Base-by-base conservation (phyloP, 2,888 invertebrate species). In the Aporophyla lueneburgensis region DNA sequence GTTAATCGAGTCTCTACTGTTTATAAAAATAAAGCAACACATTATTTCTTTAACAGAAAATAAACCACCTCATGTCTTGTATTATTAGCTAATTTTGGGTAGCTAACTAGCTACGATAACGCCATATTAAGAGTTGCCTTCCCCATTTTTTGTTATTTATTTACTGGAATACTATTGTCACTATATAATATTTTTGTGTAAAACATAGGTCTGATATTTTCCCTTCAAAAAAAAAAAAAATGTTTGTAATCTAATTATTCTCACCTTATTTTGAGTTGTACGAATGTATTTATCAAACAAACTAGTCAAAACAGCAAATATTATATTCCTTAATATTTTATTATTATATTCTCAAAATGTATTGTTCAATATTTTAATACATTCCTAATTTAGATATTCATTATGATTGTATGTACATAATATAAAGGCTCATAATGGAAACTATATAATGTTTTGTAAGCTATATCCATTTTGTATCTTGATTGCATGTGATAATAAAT, bases 401-500 rank as follows among this genome's bases (percentile, higher is more conserved):
- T 69, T 68, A 49, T 40, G 9, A 66, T 54, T 70, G 59, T 78
- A 73, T 19, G 67, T 78, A 69, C 43, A 72, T 49, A 71, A 63
- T 33, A 40, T 53, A 58, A 53, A 53, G 5, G 54, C 56, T 62
- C 63, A 33, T 71, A 66, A 69, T 74, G 53, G 46, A 79, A 79
- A 62, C 68, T 27, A 62, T 73, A 74, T 81, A 81, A 81, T 83
- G 61, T 78, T 83, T 84, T 81, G 59, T 88, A 85, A 83, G 66
- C 51, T 78, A 76, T 82, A 83, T 74, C 71, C 76, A 82, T 86
- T 84, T 87, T 87, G 78, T 87, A 88, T 82, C 79, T 74, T 87
- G 53, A 78, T 75, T 71, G 69, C 71, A 86, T 89, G 86, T 86
- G 87, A 88, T 88, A 77, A 84, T 88, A 85, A 84, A 84, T 69